phyloP scores from a whole-genome alignment of 2,113 vertebrate genomes.

The Alethe diademata region DNA sequence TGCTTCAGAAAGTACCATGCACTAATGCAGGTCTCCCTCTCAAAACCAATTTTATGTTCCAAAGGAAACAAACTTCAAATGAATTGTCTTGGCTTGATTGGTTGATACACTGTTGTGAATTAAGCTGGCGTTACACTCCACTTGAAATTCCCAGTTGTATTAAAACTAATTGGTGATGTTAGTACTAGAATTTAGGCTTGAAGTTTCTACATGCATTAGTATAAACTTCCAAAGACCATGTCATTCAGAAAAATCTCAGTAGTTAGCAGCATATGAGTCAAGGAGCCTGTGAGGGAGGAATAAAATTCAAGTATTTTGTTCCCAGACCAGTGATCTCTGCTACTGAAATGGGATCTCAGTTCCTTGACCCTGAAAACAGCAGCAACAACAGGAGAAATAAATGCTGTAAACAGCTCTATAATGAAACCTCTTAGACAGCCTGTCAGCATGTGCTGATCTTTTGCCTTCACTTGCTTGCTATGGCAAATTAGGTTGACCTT shows the following conservation, averaged over 20 bases:
- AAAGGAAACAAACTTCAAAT: neutral
- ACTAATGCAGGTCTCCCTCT: neutral
- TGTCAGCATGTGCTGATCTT: conserved; percentile 63
- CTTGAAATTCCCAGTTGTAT: neutral
- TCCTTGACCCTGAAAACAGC: conserved; percentile 68
- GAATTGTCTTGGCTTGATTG: neutral
- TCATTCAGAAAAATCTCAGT: neutral
- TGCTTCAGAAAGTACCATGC: neutral
- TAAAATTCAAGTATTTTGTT: conserved; percentile 21
- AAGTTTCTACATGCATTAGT: neutral
- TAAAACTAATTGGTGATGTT: neutral
- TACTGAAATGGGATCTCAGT: conserved; percentile 52
- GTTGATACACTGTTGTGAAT: neutral
- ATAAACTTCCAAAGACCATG: neutral
- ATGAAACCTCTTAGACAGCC: conserved; percentile 62
- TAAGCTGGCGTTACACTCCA: neutral
- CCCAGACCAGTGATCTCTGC: conserved; percentile 44
- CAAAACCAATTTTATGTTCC: neutral
- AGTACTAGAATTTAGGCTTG: neutral
- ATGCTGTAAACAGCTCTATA: conserved; percentile 68
- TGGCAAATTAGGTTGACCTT: conserved; percentile 69
- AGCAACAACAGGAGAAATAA: conserved; percentile 67
- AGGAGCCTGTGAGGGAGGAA: neutral
- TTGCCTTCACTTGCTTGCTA: conserved; percentile 59
- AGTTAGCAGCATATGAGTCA: neutral